Evolutionary conservation across 2,888 invertebrate genomes (phyloP).

Genomic region (Drosophila mimica): DNA sequence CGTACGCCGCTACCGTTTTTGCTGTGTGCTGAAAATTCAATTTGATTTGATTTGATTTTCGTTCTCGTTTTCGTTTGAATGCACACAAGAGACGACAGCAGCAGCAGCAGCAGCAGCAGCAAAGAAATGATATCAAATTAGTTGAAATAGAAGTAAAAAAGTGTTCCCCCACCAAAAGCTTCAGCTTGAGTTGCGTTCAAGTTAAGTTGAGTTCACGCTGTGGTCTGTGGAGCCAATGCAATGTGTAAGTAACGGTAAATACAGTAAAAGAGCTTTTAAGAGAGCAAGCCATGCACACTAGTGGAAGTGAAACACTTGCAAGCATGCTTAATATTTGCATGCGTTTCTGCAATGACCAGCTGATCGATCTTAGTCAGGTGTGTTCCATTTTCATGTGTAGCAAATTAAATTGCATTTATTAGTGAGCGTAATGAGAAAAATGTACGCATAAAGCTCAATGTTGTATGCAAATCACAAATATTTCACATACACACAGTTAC

Average conservation of each 20-base stretch:
- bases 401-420: not conserved
- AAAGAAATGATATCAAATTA: constrained; percentile 74
- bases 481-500: not conserved
- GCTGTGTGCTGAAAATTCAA: constrained; percentile 77
- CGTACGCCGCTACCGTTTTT: constrained; percentile 42
- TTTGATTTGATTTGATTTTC: constrained; percentile 83
- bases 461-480: not conserved
- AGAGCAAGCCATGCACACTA: constrained; percentile 25
- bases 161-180: constrained; percentile 3
- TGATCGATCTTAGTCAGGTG: not conserved
- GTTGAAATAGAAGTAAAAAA: constrained; percentile 72
- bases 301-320: constrained; percentile 19
- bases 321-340: not conserved
- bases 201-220: constrained; percentile 13
- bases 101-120: constrained; percentile 19
- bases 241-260: constrained; percentile 16
- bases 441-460: not conserved
- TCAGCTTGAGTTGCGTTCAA: constrained; percentile 14
- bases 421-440: not conserved
- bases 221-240: constrained; percentile 13
- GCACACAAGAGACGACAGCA: constrained; percentile 63
- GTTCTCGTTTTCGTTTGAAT: constrained; percentile 80
- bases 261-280: not conserved
- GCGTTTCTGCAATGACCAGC: not conserved
- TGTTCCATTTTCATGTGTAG: not conserved